phyloP scores from a whole-genome alignment of 2,113 vertebrate genomes.

The Centropristis striata region DNA sequence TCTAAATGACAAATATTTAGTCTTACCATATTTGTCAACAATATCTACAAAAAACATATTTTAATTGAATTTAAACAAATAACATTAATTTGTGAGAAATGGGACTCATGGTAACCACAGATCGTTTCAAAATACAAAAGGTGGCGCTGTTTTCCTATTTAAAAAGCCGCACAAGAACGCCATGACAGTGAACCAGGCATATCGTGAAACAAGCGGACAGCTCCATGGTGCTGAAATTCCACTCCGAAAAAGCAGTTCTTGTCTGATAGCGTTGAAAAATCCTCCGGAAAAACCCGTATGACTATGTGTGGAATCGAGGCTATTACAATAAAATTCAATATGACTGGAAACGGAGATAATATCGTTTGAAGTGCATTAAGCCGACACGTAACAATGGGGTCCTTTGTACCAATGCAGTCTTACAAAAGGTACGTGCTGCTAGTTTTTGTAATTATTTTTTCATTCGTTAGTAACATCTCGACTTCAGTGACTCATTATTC shows the following conservation, averaged over 20 bases:
- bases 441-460: neutral
- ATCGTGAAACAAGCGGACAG: neutral
- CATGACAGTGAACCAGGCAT: neutral
- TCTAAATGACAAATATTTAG: neutral
- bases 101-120: neutral
- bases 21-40: neutral
- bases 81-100: neutral
- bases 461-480: too few species aligned
- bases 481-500: too few species aligned
- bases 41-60: neutral
- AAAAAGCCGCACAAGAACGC: neutral
- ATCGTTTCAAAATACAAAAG: neutral
- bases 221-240: constrained; percentile 17
- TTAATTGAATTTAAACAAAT: neutral
- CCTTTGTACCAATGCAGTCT: constrained; percentile 11
- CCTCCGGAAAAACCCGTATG: too few species aligned
- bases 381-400: too few species aligned
- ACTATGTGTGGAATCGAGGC: too few species aligned
- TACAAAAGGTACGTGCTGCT: constrained; percentile 39
- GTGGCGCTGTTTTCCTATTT: neutral
- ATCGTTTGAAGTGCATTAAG: too few species aligned
- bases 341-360: too few species aligned
- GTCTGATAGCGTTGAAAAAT: too few species aligned
- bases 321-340: too few species aligned
- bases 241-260: too few species aligned